These are phyloP conservation scores for Rhagonycha lutea DNA, from an alignment of 2,888 invertebrate genomes.

Conservation along the genomic window DNA sequence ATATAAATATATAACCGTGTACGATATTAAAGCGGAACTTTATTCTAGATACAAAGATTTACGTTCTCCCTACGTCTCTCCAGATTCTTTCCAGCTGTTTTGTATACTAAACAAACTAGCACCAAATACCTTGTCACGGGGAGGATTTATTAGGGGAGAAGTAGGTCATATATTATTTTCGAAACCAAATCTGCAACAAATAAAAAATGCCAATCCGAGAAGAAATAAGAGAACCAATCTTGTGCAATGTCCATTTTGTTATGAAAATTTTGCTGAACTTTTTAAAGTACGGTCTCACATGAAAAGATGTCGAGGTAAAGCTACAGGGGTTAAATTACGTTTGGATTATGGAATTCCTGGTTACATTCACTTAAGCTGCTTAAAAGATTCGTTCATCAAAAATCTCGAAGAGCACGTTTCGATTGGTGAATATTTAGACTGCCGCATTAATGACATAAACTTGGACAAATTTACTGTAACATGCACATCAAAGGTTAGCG, in stretches of 20 bases:
- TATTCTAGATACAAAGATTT: conserved; percentile 92
- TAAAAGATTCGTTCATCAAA: conserved; percentile 90
- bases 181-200: conserved; percentile 88
- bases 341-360: conserved; percentile 89
- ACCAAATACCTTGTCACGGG: conserved; percentile 89
- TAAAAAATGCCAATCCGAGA: conserved; percentile 94
- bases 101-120: conserved; percentile 96
- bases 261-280: too few relatives aligned
- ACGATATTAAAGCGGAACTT: conserved; percentile 95
- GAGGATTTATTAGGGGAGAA: conserved; percentile 81
- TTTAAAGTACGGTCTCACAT: too few relatives aligned
- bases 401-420: conserved; percentile 93
- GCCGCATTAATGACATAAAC: conserved; percentile 91
- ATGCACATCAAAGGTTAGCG: conserved; percentile 90
- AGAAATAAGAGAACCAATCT: conserved; percentile 91
- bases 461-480: conserved; percentile 92
- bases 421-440: conserved; percentile 81
- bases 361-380: conserved; percentile 90
- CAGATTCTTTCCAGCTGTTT: conserved; percentile 86
- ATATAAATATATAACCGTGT: conserved; percentile 90
- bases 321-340: conserved; percentile 86
- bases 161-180: conserved; percentile 81
- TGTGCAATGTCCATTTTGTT: conserved; percentile 99
- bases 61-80: conserved; percentile 75
- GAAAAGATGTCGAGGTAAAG: conserved; percentile 93